These are phyloP conservation scores for Gymnodraco acuticeps DNA, from an alignment of 2,797 vertebrate genomes.

Conservation along the genomic window DNA sequence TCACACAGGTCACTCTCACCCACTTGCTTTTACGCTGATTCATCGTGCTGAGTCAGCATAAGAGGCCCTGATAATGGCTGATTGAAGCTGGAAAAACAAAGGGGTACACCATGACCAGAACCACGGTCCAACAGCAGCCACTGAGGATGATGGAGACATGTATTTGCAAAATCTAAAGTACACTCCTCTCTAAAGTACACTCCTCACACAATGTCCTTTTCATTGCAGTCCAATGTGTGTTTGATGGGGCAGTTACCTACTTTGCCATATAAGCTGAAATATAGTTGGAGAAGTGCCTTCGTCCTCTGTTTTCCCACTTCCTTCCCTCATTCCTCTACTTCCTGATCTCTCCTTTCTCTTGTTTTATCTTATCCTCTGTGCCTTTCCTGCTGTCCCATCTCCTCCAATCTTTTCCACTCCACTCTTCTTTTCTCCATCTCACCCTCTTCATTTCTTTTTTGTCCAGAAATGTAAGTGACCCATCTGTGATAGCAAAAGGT, in stretches of 20 bases:
- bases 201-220: no score
- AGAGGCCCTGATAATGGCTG: background rate
- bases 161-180: background rate
- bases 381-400: conserved; percentile 9
- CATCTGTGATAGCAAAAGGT: conserved; percentile 74
- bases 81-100: background rate
- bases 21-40: conserved; percentile 17
- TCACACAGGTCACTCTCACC: conserved; percentile 1
- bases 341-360: background rate
- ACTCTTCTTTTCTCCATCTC: conserved; percentile 3
- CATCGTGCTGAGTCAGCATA: conserved; percentile 14
- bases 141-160: background rate
- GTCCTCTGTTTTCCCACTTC: background rate
- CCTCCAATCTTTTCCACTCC: conserved; percentile 24
- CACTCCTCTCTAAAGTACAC: no score
- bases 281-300: background rate
- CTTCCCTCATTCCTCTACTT: conserved; percentile 2
- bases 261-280: background rate
- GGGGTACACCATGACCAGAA: background rate
- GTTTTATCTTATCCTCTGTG: background rate
- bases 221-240: no score
- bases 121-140: background rate
- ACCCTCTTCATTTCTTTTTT: conserved; percentile 46
- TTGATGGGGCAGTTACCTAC: background rate
- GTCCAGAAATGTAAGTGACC: conserved; percentile 75